Base-by-base conservation (phyloP, 1,140 invertebrate genomes). In the Leptoteleia sp. region DNA sequence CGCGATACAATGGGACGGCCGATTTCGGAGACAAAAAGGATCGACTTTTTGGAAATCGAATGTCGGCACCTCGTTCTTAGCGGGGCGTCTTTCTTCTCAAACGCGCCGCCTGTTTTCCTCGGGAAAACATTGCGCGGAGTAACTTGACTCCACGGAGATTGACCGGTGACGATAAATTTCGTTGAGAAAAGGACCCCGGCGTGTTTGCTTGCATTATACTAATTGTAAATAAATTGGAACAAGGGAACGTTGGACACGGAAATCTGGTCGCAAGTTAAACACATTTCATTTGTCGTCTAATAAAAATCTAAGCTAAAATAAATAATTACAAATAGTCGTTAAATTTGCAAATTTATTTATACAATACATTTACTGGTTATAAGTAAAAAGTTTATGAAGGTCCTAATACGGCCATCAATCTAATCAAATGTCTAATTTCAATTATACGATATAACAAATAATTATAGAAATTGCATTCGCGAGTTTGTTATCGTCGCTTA, bases 61-160 rank as follows among this genome's bases (percentile, higher is more conserved):
- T 38, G 84, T 87, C 85, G 84, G 85, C 81, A 80, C 84, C 82
- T 87, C 83, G 81, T 67, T 62, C 68, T 47, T 40, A 16, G 54
- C 50, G 55, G 75, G 65, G 48, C 48, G 37, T 25, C 70, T 62
- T 47, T 50, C 70, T 81, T 80, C 70, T 78, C 71, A 83, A 84
- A 85, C 79, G 48, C 37, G 40, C 81, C 78, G 82, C 73, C n/a
- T 68, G 76, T 79, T 81, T 79, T 76, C 62, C 37, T 55, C 4
- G 27, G 62, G 72, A 81, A 72, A 76, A 79, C 61, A 76, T 68
- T 47, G 17, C 40, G 6, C 11, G 65, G 45, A 76, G 71, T 79
- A 81, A 81, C 68, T 61, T 67, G 80, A 81, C 57, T 79, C 80
- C 80, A 61, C 55, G 48, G 65, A 68, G 59, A 76, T 76, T 65